Conservation (phyloP, 1,140 invertebrate species). For the Pantala flavescens region DNA sequence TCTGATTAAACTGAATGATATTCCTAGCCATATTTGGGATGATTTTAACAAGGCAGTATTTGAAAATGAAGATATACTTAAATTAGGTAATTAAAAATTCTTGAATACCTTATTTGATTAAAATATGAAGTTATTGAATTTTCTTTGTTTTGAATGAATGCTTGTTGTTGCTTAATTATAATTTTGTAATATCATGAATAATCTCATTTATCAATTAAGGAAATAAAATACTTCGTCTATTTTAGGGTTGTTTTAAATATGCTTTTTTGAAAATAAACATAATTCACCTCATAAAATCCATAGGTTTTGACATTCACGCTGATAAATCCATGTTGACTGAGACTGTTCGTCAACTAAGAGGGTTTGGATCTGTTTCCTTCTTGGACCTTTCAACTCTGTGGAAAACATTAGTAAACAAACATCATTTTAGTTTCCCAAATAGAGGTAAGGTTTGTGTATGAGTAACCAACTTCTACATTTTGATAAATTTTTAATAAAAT, state of each 20-base stretch:
- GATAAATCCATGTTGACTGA: conserved; percentile 46
- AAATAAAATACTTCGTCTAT: too few species aligned
- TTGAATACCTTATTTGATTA: conserved; percentile 21
- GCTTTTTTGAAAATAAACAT: too few species aligned
- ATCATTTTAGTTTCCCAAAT: conserved; percentile 38
- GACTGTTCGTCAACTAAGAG: conserved; percentile 40
- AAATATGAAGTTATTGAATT: too few species aligned
- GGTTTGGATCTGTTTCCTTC: conserved; percentile 34
- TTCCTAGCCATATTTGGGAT: conserved; percentile 42
- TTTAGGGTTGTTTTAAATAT: too few species aligned
- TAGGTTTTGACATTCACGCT: conserved; percentile 46
- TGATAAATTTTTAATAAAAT: too few species aligned
- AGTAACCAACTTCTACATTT: too few species aligned
- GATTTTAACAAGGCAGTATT: conserved; percentile 43
- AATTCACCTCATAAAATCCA: too few species aligned
- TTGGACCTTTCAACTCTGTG: conserved; percentile 43
- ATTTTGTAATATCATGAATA: too few species aligned
- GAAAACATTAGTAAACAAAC: conserved; percentile 39
- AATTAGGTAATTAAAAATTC: conserved; percentile 43
- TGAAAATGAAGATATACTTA: conserved; percentile 53
- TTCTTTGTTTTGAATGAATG: too few species aligned
- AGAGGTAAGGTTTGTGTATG: too few species aligned
- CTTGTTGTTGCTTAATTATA: too few species aligned
- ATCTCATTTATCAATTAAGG: too few species aligned
- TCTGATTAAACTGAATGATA: conserved; percentile 44